These are phyloP conservation scores for Mya arenaria DNA, from an alignment of 1,140 invertebrate genomes.

Conservation along the genomic window DNA sequence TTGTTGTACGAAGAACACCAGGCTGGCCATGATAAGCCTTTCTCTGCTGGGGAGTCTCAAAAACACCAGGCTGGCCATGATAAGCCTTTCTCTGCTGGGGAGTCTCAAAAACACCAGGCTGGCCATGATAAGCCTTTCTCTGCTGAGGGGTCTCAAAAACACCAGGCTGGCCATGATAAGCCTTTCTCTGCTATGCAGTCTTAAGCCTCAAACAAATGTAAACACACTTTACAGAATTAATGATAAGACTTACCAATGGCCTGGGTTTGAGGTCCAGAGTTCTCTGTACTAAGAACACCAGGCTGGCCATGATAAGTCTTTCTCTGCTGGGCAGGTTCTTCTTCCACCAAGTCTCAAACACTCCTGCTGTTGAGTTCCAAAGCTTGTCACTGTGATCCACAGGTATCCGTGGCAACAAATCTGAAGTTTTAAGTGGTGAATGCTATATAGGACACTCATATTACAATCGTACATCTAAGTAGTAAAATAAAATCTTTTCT, in stretches of 20 bases:
- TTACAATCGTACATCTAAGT: neutral
- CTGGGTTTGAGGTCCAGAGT: conserved; percentile 36
- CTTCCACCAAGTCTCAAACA: conserved; percentile 50
- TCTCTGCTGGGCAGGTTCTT: conserved; percentile 24
- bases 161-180: conserved; percentile 19
- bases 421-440: neutral
- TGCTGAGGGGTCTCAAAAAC: conserved; percentile 30
- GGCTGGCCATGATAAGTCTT: conserved; percentile 9
- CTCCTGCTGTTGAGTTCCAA: neutral
- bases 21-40: conserved; percentile 9
- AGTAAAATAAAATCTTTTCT: neutral
- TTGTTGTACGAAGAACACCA: conserved; percentile 18
- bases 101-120: conserved; percentile 40
- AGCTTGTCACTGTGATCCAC: neutral
- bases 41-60: conserved; percentile 36
- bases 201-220: no score
- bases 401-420: conserved; percentile 13
- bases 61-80: conserved; percentile 25
- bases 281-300: conserved; percentile 25
- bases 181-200: conserved; percentile 19
- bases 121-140: conserved; percentile 14
- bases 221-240: no score
- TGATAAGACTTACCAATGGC: conserved; percentile 44
- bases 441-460: neutral
- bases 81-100: conserved; percentile 7